These are phyloP conservation scores for Drosophila funebris DNA, from an alignment of 1,140 invertebrate species.

Conservation along the genomic window DNA sequence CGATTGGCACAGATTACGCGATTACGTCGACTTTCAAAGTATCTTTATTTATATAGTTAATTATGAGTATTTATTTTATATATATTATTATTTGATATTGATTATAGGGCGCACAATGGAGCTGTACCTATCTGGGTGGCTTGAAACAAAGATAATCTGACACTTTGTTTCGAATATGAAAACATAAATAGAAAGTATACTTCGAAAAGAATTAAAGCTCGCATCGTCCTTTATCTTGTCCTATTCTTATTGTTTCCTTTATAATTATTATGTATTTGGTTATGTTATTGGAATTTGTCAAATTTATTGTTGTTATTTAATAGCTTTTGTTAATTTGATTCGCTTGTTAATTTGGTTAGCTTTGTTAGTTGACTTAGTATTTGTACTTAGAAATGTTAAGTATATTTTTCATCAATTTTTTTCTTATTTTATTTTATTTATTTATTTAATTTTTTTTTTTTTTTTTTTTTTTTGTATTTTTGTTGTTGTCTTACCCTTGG, in stretches of 20 bases:
- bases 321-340: conserved; percentile 12
- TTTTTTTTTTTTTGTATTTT: conserved; percentile 50
- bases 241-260: neutral
- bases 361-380: conserved; percentile 32
- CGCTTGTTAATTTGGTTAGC: conserved; percentile 11
- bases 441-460: conserved; percentile 23
- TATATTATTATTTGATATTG: conserved; percentile 19
- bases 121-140: neutral
- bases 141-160: conserved; percentile 7
- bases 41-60: conserved; percentile 19
- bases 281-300: conserved; percentile 22
- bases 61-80: conserved; percentile 18
- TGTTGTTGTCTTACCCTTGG: conserved; percentile 90
- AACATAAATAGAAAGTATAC: neutral
- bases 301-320: conserved; percentile 22
- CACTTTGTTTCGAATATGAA: neutral
- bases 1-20: conserved; percentile 83
- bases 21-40: conserved; percentile 27
- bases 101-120: conserved; percentile 5
- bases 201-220: conserved; percentile 1
- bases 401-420: neutral
- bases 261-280: neutral
- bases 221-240: neutral
- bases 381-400: conserved; percentile 30
- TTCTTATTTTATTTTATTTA: conserved; percentile 10